phyloP scores from a whole-genome alignment of 1,140 invertebrate species.

The Solen grandis region DNA sequence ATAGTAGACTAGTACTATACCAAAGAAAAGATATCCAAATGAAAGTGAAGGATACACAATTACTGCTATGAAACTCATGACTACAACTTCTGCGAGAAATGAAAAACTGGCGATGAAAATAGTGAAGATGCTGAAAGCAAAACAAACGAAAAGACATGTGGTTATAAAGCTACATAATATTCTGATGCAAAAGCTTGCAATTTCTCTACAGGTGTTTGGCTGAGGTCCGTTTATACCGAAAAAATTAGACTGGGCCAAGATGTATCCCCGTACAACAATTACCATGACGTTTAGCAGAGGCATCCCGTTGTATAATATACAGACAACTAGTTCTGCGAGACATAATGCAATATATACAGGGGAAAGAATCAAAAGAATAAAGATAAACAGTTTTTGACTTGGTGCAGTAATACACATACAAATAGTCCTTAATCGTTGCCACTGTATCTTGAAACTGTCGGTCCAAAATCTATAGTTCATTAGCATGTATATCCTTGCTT shows the following conservation, averaged over 20 bases:
- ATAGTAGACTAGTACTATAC: constrained; percentile 22
- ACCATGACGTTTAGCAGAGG: constrained; percentile 8
- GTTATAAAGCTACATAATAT: background rate
- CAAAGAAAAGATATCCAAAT: constrained; percentile 31
- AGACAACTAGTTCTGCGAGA: background rate
- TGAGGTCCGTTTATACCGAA: background rate
- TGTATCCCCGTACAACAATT: background rate
- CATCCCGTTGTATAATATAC: constrained; percentile 1
- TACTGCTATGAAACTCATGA: constrained; percentile 22
- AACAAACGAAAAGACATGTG: background rate
- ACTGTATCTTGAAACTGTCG: background rate
- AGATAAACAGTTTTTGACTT: background rate
- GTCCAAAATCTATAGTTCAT: constrained; percentile 7
- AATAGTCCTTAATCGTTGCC: background rate
- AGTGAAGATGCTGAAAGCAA: constrained; percentile 4
- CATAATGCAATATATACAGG: background rate
- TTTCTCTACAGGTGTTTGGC: background rate
- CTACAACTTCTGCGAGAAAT: background rate
- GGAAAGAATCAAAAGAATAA: background rate
- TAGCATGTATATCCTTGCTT: background rate
- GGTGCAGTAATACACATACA: background rate
- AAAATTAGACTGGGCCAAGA: background rate
- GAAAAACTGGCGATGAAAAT: background rate
- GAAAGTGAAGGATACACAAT: constrained; percentile 29
- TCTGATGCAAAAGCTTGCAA: background rate